phyloP scores from a whole-genome alignment of 1,140 invertebrate genomes.

The Hirudo medicinalis region DNA sequence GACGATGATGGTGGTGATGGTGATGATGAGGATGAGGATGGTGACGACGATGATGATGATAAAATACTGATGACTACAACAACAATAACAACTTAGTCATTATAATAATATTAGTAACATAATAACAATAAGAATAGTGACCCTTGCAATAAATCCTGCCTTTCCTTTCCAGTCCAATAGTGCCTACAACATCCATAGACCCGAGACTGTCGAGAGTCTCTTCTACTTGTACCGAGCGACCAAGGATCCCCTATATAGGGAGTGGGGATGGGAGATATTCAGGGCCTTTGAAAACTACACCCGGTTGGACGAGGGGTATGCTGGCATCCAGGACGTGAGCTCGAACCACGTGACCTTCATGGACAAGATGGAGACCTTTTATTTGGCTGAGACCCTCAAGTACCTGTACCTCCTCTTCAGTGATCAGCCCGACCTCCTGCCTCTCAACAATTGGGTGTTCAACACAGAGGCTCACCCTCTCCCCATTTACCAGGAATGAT shows the following conservation, averaged over 20 bases:
- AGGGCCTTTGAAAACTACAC: constrained; percentile 80
- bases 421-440: constrained; percentile 65
- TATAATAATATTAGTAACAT: too few relatives aligned
- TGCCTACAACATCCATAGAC: constrained; percentile 49
- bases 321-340: constrained; percentile 82
- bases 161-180: background rate
- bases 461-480: constrained; percentile 95
- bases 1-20: too few relatives aligned
- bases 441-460: constrained; percentile 87
- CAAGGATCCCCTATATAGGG: constrained; percentile 78
- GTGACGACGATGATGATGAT: too few relatives aligned
- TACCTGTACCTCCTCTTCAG: constrained; percentile 89
- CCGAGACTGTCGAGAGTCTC: constrained; percentile 89
- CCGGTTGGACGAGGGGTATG: constrained; percentile 71
- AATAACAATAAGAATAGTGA: too few relatives aligned
- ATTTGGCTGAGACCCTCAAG: constrained; percentile 57
- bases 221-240: constrained; percentile 85
- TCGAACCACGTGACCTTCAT: constrained; percentile 53
- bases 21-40: too few relatives aligned
- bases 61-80: too few relatives aligned
- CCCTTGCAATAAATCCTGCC: too few relatives aligned
- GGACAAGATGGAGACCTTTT: constrained; percentile 92
- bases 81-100: too few relatives aligned
- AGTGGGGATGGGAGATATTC: constrained; percentile 86
- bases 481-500: constrained; percentile 47